Conservation (phyloP, 2,113 vertebrate genomes). For the Proteles cristata region DNA sequence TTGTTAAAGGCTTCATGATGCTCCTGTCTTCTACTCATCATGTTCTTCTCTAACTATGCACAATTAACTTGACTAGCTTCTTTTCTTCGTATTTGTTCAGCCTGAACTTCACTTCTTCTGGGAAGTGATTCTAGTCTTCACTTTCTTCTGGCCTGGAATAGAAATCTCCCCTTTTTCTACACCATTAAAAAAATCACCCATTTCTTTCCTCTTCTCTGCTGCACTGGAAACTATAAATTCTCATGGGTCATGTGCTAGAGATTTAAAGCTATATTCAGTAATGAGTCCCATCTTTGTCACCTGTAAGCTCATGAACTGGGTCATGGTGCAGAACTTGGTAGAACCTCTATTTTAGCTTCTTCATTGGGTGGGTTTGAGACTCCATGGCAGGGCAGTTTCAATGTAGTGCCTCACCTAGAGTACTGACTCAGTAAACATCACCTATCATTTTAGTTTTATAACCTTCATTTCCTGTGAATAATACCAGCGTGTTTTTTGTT, state of each 20-base stretch:
- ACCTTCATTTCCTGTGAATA: background rate
- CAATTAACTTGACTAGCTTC: too few species aligned
- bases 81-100: background rate
- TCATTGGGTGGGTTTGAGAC: background rate
- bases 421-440: background rate
- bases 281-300: background rate
- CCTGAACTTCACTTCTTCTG: background rate
- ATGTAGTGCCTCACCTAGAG: rapidly evolving
- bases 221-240: background rate
- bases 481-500: background rate
- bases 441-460: background rate
- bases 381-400: background rate
- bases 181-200: background rate
- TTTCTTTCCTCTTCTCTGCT: background rate
- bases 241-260: too few species aligned
- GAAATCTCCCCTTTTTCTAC: background rate
- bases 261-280: background rate
- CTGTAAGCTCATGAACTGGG: background rate
- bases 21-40: background rate
- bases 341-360: background rate
- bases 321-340: background rate
- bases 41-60: background rate
- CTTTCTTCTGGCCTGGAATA: background rate
- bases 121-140: background rate
- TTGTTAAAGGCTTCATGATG: background rate